phyloP scores from a whole-genome alignment of 2,888 invertebrate genomes.

The Punctoribates punctum region DNA sequence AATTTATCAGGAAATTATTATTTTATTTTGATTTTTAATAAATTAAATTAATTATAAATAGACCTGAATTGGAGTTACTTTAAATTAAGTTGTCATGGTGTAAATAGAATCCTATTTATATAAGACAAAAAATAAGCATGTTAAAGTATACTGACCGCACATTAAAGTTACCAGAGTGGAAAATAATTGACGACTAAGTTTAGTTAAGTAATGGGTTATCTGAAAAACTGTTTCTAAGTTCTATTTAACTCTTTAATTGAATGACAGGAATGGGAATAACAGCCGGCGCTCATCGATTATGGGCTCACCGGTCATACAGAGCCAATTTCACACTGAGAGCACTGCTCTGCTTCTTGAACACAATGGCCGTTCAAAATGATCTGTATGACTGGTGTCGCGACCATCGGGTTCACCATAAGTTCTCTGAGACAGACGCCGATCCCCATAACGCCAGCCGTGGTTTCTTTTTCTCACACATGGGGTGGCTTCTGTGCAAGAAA shows the following conservation, averaged over 20 bases:
- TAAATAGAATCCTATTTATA: too few relatives aligned
- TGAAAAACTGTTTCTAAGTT: neutral
- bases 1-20: too few relatives aligned
- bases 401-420: conserved; percentile 55
- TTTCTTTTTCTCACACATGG: conserved; percentile 48
- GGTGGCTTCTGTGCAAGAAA: conserved; percentile 46
- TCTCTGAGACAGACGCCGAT: conserved; percentile 50
- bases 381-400: conserved; percentile 54
- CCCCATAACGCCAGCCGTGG: conserved; percentile 48
- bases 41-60: too few relatives aligned
- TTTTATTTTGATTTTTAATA: too few relatives aligned
- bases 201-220: neutral
- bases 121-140: too few relatives aligned
- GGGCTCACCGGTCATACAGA: conserved; percentile 60
- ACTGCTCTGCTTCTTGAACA: conserved; percentile 30
- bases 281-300: conserved; percentile 89
- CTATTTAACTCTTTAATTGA: neutral
- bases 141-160: too few relatives aligned
- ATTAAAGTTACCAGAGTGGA: too few relatives aligned
- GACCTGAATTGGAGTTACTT: too few relatives aligned
- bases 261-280: conserved; percentile 59
- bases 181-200: neutral
- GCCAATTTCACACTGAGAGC: conserved; percentile 27
- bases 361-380: conserved; percentile 50
- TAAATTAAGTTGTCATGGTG: too few relatives aligned